Percentiles rank a stretch among this genome's conserved stretches.
Evolutionary conservation across 2,113 vertebrate genomes (phyloP).

Genomic region (Onychostruthus taczanowskii): DNA sequence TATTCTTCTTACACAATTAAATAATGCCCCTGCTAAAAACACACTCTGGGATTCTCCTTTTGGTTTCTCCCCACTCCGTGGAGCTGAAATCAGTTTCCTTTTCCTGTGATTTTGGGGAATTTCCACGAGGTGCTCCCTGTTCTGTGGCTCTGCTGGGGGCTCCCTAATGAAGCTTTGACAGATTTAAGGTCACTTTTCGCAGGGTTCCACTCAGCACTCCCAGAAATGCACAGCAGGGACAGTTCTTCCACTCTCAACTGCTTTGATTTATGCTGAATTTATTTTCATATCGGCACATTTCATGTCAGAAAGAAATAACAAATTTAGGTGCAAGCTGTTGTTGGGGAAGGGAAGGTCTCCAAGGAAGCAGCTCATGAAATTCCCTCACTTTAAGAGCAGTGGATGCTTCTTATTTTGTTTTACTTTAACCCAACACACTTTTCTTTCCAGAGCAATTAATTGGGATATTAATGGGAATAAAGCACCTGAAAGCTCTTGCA

Average conservation of each 20-base stretch:
- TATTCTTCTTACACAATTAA: background rate
- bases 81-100: background rate
- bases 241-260: background rate
- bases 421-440: background rate
- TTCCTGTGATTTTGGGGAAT: slow-evolving; percentile 10
- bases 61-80: background rate
- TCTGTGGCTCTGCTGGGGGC: slow-evolving; percentile 6
- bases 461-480: background rate
- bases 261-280: background rate
- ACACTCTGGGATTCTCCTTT: background rate
- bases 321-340: background rate
- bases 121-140: slow-evolving; percentile 23
- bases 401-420: background rate
- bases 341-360: background rate
- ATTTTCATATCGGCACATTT: background rate
- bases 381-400: background rate
- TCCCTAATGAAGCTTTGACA: slow-evolving; percentile 51
- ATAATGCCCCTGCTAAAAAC: background rate
- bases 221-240: slow-evolving; percentile 25
- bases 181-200: slow-evolving; percentile 42
- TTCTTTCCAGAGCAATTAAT: background rate
- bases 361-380: background rate
- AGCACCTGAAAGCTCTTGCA: background rate
- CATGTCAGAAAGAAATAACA: background rate
- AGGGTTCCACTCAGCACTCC: slow-evolving; percentile 1